phyloP scores from a whole-genome alignment of 30 jellyfish, hydroid and myxozoan species.

The Phacellophora camtschatica region DNA sequence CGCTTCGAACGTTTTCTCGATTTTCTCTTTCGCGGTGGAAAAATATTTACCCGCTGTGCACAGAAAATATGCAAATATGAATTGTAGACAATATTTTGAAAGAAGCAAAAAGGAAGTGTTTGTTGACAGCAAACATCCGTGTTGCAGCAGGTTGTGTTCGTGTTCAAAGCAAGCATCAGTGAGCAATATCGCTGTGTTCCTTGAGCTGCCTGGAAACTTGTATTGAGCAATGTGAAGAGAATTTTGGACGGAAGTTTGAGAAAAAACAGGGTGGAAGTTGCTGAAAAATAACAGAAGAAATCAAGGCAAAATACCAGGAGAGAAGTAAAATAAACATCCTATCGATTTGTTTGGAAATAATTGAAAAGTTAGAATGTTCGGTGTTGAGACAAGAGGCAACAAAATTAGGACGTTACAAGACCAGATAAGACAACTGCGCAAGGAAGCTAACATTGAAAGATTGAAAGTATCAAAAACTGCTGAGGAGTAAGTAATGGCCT shows the following conservation, averaged over 20 bases:
- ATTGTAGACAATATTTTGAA: no score
- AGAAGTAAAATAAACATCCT: neutral
- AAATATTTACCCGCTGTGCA: no score
- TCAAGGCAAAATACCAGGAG: no score
- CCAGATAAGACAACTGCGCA: slow-evolving; percentile 7
- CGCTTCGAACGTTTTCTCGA: no score
- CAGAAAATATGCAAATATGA: no score
- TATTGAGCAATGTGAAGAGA: no score
- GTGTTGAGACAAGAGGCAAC: slow-evolving; percentile 23
- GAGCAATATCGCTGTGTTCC: neutral
- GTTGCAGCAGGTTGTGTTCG: no score
- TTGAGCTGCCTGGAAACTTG: no score
- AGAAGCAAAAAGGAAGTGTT: no score
- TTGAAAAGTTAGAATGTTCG: neutral
- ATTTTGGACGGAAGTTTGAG: neutral
- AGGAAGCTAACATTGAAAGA: slow-evolving; percentile 15
- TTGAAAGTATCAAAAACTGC: slow-evolving; percentile 14
- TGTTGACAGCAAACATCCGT: no score
- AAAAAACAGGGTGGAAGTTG: neutral
- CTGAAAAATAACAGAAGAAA: neutral
- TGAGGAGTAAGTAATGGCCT: slow-evolving; percentile 34
- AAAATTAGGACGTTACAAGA: slow-evolving; percentile 20
- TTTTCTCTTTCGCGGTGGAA: no score
- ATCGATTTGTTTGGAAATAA: neutral
- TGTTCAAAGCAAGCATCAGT: neutral